Conservation (phyloP, 2,113 vertebrate species). For the Harpagus bidentatus region DNA sequence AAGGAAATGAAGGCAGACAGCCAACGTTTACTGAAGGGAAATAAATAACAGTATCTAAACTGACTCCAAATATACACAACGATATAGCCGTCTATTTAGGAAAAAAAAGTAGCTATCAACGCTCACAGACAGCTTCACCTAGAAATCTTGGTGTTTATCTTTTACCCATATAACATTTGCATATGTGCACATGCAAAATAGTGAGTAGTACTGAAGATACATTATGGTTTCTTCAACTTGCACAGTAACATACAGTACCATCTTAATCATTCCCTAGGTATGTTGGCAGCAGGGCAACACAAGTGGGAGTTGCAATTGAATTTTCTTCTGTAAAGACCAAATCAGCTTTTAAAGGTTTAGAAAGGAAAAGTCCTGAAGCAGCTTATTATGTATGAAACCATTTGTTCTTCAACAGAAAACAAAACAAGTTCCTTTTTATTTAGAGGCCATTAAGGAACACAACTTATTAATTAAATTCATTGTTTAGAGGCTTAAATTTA, state of each 20-base stretch:
- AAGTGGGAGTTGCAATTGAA: neutral
- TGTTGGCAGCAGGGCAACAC: neutral
- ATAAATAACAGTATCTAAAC: neutral
- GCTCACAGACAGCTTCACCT: neutral
- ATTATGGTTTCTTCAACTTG: neutral
- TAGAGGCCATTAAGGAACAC: neutral
- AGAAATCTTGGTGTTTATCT: neutral
- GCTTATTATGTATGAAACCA: neutral
- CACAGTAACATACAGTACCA: neutral
- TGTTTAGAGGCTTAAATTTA: neutral
- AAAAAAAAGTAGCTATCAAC: neutral
- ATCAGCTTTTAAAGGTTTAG: neutral
- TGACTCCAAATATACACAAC: neutral
- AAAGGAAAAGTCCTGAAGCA: neutral
- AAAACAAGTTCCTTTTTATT: neutral
- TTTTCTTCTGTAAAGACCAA: neutral
- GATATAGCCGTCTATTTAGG: neutral
- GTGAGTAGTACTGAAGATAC: neutral
- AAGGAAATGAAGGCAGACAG: neutral
- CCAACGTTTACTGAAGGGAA: neutral
- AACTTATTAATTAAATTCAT: neutral
- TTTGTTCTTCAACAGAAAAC: neutral
- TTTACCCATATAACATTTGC: neutral
- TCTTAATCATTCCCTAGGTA: constrained; percentile 11
- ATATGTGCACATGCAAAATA: neutral